Evolutionary conservation across 92 coral and sea anemone genomes (phyloP).

Genomic region (Actinernus sp.): DNA sequence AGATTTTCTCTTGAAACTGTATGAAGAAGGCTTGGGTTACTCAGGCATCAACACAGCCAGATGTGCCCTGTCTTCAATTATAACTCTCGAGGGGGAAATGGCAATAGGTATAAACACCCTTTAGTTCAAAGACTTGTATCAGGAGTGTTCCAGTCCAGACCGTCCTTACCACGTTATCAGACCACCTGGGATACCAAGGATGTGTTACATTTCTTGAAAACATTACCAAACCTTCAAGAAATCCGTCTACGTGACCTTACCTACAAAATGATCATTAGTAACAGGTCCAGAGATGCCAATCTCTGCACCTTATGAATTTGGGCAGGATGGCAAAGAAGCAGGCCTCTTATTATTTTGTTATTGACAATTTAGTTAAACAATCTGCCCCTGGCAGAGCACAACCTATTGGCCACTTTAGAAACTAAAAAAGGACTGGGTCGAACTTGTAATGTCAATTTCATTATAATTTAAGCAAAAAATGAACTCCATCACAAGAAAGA

Average conservation of each 20-base stretch:
- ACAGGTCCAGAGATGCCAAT: constrained; percentile 22
- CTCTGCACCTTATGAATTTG: constrained; percentile 25
- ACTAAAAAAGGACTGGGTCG: too few relatives aligned
- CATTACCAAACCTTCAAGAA: neutral
- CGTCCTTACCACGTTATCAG: constrained; percentile 9
- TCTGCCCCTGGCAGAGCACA: constrained; percentile 56
- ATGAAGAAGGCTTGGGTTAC: constrained; percentile 20
- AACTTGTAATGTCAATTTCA: too few relatives aligned
- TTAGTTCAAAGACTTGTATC: constrained; percentile 32
- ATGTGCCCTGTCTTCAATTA: constrained; percentile 16
- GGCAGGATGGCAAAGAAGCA: neutral
- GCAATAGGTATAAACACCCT: constrained; percentile 36
- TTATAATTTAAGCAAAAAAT: too few relatives aligned
- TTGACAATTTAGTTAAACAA: constrained; percentile 51
- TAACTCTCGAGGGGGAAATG: constrained; percentile 16
- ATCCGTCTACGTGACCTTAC: neutral
- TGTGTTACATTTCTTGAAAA: neutral
- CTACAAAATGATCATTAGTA: constrained; percentile 13
- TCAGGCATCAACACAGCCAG: constrained; percentile 32
- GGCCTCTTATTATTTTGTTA: constrained; percentile 1
- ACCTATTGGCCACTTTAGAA: too few relatives aligned
- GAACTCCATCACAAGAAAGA: too few relatives aligned
- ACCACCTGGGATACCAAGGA: neutral
- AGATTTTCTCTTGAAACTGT: constrained; percentile 17
- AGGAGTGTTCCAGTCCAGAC: constrained; percentile 30